Conservation (phyloP, 37 sponge, comb jelly and placozoan species). For the Tethya wilhelma region DNA sequence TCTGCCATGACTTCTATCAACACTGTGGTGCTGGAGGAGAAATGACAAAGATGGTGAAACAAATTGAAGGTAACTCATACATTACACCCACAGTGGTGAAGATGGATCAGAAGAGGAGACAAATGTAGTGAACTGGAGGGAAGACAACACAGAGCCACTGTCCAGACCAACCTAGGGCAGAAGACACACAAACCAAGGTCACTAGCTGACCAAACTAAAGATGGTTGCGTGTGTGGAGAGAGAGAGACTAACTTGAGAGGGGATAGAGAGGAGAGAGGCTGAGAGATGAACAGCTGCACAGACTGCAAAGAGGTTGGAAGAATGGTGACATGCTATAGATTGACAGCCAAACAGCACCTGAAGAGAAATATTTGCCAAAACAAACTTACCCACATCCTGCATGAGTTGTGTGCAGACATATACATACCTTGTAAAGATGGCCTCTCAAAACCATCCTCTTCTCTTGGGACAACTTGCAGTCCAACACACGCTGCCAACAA, state of each 20-base stretch:
- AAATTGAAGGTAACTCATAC: background rate
- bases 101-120: background rate
- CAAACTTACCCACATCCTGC: too few species aligned
- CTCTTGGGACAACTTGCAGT: conserved; percentile 27
- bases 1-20: conserved; percentile 10
- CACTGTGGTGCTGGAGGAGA: background rate
- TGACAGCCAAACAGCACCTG: conserved; percentile 16
- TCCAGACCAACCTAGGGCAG: conserved; percentile 5
- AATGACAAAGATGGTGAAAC: background rate
- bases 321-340: background rate
- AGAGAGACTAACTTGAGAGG: conserved; percentile 24
- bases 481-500: conserved; percentile 20
- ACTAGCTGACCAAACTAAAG: background rate
- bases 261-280: conserved; percentile 5
- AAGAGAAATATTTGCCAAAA: background rate
- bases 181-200: background rate
- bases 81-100: too few species aligned
- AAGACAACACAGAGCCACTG: background rate
- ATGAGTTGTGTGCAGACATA: too few species aligned
- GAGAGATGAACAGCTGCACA: conserved; percentile 9
- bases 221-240: background rate
- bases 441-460: conserved; percentile 3
- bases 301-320: background rate
- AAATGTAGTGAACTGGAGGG: background rate
- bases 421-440: conserved; percentile 21